Base-by-base conservation (phyloP, 2,888 invertebrate genomes). In the Laothoe populi region DNA sequence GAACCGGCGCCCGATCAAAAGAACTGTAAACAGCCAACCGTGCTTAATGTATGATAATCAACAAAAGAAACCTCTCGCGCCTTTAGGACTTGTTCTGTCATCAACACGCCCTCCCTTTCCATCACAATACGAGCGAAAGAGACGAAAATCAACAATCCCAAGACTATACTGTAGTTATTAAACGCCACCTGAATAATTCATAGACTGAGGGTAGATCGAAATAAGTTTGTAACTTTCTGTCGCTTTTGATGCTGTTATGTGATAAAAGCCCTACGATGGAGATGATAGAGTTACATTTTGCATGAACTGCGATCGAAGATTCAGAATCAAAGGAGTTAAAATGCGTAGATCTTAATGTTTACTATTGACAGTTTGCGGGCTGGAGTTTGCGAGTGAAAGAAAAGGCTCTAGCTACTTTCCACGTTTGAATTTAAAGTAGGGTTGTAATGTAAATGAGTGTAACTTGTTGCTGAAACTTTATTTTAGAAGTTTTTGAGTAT, bases 131-230 rank as follows among this genome's bases (percentile, higher is more conserved):
- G 16, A 26, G 40, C 38, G 38, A 62, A 62, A 57, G 62, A 48
- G 62, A 62, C 48, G 57, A 58, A 62, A 58, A 48, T 46, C 62
- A 57, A 59, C 59, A 57, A 60, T 63, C 59, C 62, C 74, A 73
- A 76, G 73, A 79, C 82, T 79, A 79, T 78, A 73, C 73, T 78
- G 79, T 82, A 86, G 88, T 90, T 92, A 92, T 90, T 90, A 90
- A 89, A 86, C 85, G 84, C 76, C 81, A 83, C 79, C 81, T 92
- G 92, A 91, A 92, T 92, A 83, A 92, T 91, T 92, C 91, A 92
- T 92, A 83, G 78, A 76, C 75, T 70, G 85, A 81, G 86, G 90
- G 88, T 84, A 87, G 82, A 82, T 83, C 79, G 82, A 83, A 88
- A 85, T 84, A 83, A 87, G 63, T 63, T 63, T 44, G 63, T 57